Base-by-base conservation (phyloP, 2,113 vertebrate species). In the Chrysemys picta region DNA sequence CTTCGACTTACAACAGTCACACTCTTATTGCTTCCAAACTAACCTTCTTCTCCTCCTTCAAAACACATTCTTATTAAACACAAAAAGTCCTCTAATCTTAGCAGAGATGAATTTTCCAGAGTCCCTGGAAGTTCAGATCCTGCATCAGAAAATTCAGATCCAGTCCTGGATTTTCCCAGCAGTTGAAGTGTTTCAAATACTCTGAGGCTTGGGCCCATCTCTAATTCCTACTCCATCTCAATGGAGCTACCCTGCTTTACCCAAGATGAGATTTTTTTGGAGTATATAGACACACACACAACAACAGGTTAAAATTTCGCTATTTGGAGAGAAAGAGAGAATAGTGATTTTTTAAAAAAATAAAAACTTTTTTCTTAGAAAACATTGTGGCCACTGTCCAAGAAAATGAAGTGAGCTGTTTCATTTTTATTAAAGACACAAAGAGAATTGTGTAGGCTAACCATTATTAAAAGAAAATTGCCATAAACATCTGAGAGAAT, bases 141-240 rank as follows among this genome's bases (percentile, higher is more conserved):
- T 3, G 4, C 0, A 2, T 72, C 1, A 6, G 29, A 8, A 90
- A 22, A 1, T 88, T 16, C 4, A 76, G 17, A 54, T 80, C 8
- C 1, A 24, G 5, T 79, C 79, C 53, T 75, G 6, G 78, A 83
- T 2, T 78, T 8, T 27, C 6, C 1, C 3, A 80, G 83, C 93
- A 85, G 13, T 27, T 50, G 65, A 82, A 24, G 21, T 50, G 2
- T 80, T 1, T 1, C 3, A 10, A 89, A 2, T 29, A 19, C 62
- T 65, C 31, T 65, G 35, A 65, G 62, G 62, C 35, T 35, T 35
- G 31, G 31, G 31, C 62, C 14, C 59, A 62, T 17, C 29, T 62
- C 59, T 65, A 65, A 65, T 65, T 31, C 31, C 31, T 35, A 65
- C 5, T 62, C 29, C 29, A 35, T 59, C 11, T 62, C 27, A 83